phyloP scores from a whole-genome alignment of 2,113 vertebrate species.

The Podarcis raffonei region DNA sequence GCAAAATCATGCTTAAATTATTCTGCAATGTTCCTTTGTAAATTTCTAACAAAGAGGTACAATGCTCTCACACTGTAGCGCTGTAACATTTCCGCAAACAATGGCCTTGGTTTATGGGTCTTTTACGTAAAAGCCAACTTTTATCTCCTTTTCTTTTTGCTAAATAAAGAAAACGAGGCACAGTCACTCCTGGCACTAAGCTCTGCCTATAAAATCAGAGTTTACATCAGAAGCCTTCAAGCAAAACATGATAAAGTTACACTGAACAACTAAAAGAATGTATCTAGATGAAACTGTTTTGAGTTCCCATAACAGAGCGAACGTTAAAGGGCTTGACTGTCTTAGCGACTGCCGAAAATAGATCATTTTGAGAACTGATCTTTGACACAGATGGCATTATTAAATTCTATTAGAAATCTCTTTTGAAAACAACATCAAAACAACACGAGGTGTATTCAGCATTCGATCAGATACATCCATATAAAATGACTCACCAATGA shows the following conservation, averaged over 20 bases:
- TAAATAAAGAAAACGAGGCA: conserved; percentile 30
- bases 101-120: conserved; percentile 5
- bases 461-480: not conserved
- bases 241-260: not conserved
- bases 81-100: not conserved
- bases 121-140: conserved; percentile 7
- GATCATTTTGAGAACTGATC: not conserved
- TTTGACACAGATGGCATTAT: not conserved
- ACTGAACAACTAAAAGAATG: not conserved
- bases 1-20: not conserved
- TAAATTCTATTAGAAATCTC: not conserved
- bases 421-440: not conserved
- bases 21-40: not conserved
- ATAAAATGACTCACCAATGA: not conserved
- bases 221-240: conserved; percentile 6
- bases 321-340: not conserved
- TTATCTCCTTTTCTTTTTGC: conserved; percentile 8
- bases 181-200: conserved; percentile 1
- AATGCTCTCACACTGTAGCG: not conserved
- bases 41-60: not conserved
- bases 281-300: not conserved
- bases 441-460: not conserved
- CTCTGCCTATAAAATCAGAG: conserved; percentile 30
- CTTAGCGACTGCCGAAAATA: not conserved
- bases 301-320: not conserved